A percentile compares a stretch with the other conserved stretches of the same genome.
phyloP scores from a whole-genome alignment of 2,888 invertebrate genomes.

The Erebia epiphron region DNA sequence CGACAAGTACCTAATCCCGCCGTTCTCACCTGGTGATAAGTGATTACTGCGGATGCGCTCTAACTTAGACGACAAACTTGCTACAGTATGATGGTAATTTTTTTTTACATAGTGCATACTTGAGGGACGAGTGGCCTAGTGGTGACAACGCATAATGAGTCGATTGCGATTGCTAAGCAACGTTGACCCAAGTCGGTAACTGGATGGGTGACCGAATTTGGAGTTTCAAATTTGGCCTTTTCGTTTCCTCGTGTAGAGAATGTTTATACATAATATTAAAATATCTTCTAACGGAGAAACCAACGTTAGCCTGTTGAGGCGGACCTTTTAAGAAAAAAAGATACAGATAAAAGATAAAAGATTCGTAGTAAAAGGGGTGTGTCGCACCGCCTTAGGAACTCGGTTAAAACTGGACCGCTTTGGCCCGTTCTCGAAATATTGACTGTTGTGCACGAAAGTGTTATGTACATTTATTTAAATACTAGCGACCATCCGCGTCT shows the following conservation, averaged over 20 bases:
- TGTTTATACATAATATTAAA: no score
- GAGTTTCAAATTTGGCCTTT: no score
- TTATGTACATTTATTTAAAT: not conserved
- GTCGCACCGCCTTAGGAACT: slow-evolving; percentile 60
- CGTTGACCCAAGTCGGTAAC: no score
- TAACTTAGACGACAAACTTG: not conserved
- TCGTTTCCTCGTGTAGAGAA: no score
- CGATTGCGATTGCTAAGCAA: no score
- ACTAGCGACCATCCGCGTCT: no score
- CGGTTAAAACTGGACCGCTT: slow-evolving; percentile 54
- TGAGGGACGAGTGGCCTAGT: no score
- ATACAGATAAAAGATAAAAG: slow-evolving; percentile 41
- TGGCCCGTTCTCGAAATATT: slow-evolving; percentile 45
- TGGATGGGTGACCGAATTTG: no score
- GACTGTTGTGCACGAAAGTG: slow-evolving; percentile 45
- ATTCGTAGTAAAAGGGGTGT: slow-evolving; percentile 53
- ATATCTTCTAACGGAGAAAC: no score
- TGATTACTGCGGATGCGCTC: not conserved
- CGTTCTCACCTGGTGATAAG: not conserved
- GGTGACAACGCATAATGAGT: no score
- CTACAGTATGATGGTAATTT: no score
- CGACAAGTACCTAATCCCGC: not conserved
- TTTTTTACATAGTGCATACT: no score
- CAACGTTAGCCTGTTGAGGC: slow-evolving; percentile 26
- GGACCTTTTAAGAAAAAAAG: slow-evolving; percentile 32